Base-by-base conservation (phyloP, 2,888 invertebrate species). In the Tromatobia lineatoria region DNA sequence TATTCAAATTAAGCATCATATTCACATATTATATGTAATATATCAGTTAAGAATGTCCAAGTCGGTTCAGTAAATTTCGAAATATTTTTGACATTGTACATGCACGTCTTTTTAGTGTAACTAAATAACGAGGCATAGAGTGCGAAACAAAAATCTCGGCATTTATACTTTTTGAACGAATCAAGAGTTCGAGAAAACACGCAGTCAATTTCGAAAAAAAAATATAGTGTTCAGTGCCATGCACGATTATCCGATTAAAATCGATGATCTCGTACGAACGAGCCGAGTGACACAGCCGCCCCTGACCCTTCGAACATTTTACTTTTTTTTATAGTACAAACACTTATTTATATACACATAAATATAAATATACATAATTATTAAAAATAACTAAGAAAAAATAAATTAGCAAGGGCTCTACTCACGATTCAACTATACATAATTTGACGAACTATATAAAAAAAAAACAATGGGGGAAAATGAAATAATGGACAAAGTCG, bases 321-420 rank as follows among this genome's bases (percentile, higher is more conserved):
- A 91, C 85, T 91, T 92, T 90, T 88, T 89, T 92, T 93, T 91
- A 93, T 93, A 93, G 93, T 93, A 93, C 93, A 93, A 93, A 93
- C 88, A 89, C 89, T 92, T 91, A 92, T 93, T 91, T 92, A 91
- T 92, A 90, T 87, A 87, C 87, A 88, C 87, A 87, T 82, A 90
- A 82, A 88, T 88, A 90, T 87, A 87, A 87, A 89, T 89, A 89
- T 70, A 85, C 67, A 82, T 69, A 84, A 42, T 70, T 80, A 79
- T 69, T 80, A 79, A 61, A 82, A 52, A 87, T 83, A 77, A 69
- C 18, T 34, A 80, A 82, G 77, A 70, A 66, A 67, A 54, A 85
- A 80, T 77, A 69, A 84, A 85, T 91, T 92, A 92, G 91, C 91
- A 90, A 90, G 90, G 90, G 92, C 91, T 90, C 91, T 93, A 93